These are phyloP conservation scores for Pammene fasciana DNA, from an alignment of 2,888 invertebrate species.

Conservation along the genomic window DNA sequence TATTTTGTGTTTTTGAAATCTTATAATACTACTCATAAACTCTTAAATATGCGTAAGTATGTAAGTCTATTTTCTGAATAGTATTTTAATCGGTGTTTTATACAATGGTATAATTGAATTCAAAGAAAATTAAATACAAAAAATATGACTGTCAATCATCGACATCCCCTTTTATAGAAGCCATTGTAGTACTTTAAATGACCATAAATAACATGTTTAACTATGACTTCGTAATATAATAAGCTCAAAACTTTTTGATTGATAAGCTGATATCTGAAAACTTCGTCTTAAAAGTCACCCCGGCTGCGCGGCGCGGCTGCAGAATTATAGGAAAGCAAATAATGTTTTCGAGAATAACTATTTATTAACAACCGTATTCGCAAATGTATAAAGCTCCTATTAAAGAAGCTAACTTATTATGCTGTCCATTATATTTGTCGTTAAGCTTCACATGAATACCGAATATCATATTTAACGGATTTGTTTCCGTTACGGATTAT, in stretches of 20 bases:
- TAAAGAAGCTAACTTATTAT: neutral
- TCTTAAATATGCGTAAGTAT: too few relatives aligned
- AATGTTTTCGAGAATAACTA: neutral
- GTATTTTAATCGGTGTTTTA: too few relatives aligned
- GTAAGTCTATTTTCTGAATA: too few relatives aligned
- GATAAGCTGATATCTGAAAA: conserved; percentile 28
- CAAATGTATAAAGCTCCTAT: neutral
- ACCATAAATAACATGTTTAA: conserved; percentile 34
- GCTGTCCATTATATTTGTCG: neutral
- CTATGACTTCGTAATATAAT: conserved; percentile 16
- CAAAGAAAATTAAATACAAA: neutral
- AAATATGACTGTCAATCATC: conserved; percentile 11
- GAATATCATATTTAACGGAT: conserved; percentile 8
- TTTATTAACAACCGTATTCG: neutral
- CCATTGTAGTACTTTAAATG: conserved; percentile 18
- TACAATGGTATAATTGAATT: neutral
- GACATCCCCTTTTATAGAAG: neutral
- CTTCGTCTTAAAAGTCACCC: conserved; percentile 20
- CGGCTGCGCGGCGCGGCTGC: neutral
- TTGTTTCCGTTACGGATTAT: conserved; percentile 13
- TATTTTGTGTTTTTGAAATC: too few relatives aligned
- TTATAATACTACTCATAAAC: too few relatives aligned
- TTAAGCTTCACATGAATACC: conserved; percentile 2
- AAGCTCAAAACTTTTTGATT: conserved; percentile 29
- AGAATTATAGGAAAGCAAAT: neutral